Evolutionary conservation across 2,797 vertebrate species (phyloP), one percentile per base, ranked within the genome.

Genomic region (Streptopelia turtur): DNA sequence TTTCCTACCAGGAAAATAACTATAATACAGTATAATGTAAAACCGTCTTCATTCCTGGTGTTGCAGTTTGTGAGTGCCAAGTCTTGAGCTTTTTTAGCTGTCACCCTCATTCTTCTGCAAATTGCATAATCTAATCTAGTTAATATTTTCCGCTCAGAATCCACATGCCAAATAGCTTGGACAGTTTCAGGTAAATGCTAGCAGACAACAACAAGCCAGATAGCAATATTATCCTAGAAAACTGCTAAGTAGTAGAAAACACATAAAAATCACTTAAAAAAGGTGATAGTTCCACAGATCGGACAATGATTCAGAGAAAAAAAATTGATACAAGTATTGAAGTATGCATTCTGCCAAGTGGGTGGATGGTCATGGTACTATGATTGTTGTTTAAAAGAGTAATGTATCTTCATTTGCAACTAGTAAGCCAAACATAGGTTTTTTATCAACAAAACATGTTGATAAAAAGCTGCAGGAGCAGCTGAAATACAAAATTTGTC

Each of bases 121-220:
- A 87, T 56, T 90, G 79, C 84, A 63, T 79, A 59, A 86, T 63
- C 56, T 45, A 72, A 86, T 63, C 56, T 45, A 72, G 79, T 96
- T 95, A 90, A 83, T 96, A 76, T 83, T 96, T 96, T 95, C 87
- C 76, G 69, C 72, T 90, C 16, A 13, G 76, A 90, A 82, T 87
- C 77, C 47, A 59, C 57, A 25, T 72, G 77, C 47, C 12, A 49
- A 66, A 16, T 1, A 6, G 55, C 47, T 91, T 0, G 7, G 63
- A 12, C 59, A 71, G 78, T 52, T 92, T 90, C 64, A 78, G 37
- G 47, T 85, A 69, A 91, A 75, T 1, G 8, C 75, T 94, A 71
- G 60, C 71, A 89, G 65, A 77, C 69, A 77, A 31, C 0, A 0
- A 39, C 84, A 57, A 80, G 39, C 71, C 82, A 33, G 45, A 35